A percentile compares a stretch with the other conserved stretches of the same genome.
phyloP scores from a whole-genome alignment of 1,140 invertebrate species.

The Euwallacea fornicatus region DNA sequence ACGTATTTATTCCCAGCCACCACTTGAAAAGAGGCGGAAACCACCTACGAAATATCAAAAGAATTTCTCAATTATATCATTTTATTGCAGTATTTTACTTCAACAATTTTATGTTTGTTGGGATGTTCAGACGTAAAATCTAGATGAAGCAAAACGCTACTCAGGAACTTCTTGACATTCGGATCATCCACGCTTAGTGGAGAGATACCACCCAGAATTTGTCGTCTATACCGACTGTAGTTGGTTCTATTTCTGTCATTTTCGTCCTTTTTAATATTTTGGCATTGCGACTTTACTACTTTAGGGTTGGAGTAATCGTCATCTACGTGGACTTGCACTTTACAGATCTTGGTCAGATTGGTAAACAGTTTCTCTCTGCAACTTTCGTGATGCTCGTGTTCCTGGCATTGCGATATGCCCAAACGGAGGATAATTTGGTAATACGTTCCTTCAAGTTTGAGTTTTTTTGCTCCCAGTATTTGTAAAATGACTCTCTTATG shows the following conservation, averaged over 20 bases:
- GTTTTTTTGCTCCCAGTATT: constrained; percentile 50
- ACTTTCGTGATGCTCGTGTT: constrained; percentile 43
- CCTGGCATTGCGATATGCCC: constrained; percentile 47
- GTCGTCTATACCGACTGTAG: constrained; percentile 37
- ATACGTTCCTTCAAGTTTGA: constrained; percentile 45
- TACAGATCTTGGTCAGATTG: constrained; percentile 48
- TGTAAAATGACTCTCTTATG: constrained; percentile 49
- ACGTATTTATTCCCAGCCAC: constrained; percentile 37
- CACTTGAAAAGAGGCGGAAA: constrained; percentile 40
- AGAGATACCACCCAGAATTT: constrained; percentile 28
- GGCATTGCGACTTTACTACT: constrained; percentile 51
- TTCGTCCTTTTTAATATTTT: constrained; percentile 45
- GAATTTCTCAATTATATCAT: constrained; percentile 3
- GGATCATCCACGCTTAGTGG: constrained; percentile 47
- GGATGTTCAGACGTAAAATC: constrained; percentile 26
- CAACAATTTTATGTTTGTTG: constrained; percentile 39
- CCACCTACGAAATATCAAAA: constrained; percentile 18
- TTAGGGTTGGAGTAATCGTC: constrained; percentile 47
- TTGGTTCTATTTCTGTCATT: constrained; percentile 44
- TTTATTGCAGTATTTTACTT: constrained; percentile 24
- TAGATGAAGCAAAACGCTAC: constrained; percentile 48
- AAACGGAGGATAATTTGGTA: constrained; percentile 50
- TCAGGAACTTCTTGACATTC: constrained; percentile 48
- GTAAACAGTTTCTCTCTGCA: constrained; percentile 45
- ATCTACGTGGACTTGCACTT: constrained; percentile 49